These are phyloP conservation scores for Salpingus planirostris DNA, from an alignment of 2,888 invertebrate species.

Conservation along the genomic window DNA sequence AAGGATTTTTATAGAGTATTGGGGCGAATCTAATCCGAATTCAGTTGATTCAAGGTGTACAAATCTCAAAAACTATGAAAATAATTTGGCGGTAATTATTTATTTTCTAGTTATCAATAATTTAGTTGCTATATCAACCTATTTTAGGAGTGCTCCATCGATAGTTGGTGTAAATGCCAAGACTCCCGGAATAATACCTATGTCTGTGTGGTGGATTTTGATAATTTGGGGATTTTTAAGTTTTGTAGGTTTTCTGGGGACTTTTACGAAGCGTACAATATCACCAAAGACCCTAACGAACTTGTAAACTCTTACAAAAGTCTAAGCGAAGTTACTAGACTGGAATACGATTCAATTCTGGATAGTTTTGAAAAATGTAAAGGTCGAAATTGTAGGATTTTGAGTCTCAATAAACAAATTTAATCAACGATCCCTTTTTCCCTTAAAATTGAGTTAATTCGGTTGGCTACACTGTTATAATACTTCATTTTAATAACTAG, in stretches of 20 bases:
- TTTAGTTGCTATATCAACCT: too few relatives aligned
- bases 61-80: conserved; percentile 50
- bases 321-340: conserved; percentile 31
- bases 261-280: conserved; percentile 70
- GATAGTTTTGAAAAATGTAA: too few relatives aligned
- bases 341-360: too few relatives aligned
- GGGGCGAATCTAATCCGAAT: conserved; percentile 60
- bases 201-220: conserved; percentile 62
- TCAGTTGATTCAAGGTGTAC: conserved; percentile 53
- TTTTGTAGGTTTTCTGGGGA: conserved; percentile 56
- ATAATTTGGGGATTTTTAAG: conserved; percentile 43
- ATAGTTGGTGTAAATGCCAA: conserved; percentile 74
- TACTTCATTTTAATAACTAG: conserved; percentile 74
- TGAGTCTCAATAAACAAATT: too few relatives aligned
- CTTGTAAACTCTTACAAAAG: conserved; percentile 46
- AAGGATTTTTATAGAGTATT: conserved; percentile 67
- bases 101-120: too few relatives aligned
- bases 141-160: conserved; percentile 54
- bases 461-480: conserved; percentile 67
- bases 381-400: too few relatives aligned
- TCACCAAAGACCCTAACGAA: conserved; percentile 62
- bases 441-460: conserved; percentile 59
- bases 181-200: conserved; percentile 80
- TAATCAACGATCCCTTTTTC: conserved; percentile 52
- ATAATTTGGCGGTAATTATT: conserved; percentile 51